Evolutionary conservation across 2,888 invertebrate species (phyloP).

Genomic region (Actias luna): DNA sequence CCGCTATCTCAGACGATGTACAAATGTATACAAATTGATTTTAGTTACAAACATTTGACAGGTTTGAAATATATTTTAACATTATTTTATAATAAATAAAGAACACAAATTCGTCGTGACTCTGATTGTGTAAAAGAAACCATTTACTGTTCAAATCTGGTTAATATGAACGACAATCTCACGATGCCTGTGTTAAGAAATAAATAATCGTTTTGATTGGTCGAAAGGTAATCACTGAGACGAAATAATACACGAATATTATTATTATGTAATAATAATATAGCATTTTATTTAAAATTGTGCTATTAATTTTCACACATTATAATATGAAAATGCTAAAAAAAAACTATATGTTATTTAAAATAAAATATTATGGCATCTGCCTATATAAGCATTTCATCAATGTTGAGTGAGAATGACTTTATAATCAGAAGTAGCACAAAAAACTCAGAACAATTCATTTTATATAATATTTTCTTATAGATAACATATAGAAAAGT

Average conservation of each 20-base stretch:
- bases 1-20: too few species aligned
- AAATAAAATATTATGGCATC: too few species aligned
- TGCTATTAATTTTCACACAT: background rate
- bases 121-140: conserved; percentile 16
- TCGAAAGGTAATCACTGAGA: conserved; percentile 35
- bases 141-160: conserved; percentile 16
- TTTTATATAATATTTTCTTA: too few species aligned
- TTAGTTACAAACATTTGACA: background rate
- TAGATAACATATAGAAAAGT: too few species aligned
- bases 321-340: background rate
- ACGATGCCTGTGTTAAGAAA: conserved; percentile 41
- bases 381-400: too few species aligned
- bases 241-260: conserved; percentile 19
- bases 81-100: conserved; percentile 6
- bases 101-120: conserved; percentile 14
- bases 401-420: too few species aligned
- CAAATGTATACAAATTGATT: background rate
- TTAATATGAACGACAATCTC: conserved; percentile 24
- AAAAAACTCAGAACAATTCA: too few species aligned
- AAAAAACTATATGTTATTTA: too few species aligned
- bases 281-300: background rate
- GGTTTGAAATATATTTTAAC: too few species aligned
- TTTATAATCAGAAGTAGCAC: too few species aligned
- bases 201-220: conserved; percentile 41
- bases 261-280: background rate